These are phyloP conservation scores for Dendrocincla tyrannina DNA, from an alignment of 2,797 vertebrate species.

Conservation along the genomic window DNA sequence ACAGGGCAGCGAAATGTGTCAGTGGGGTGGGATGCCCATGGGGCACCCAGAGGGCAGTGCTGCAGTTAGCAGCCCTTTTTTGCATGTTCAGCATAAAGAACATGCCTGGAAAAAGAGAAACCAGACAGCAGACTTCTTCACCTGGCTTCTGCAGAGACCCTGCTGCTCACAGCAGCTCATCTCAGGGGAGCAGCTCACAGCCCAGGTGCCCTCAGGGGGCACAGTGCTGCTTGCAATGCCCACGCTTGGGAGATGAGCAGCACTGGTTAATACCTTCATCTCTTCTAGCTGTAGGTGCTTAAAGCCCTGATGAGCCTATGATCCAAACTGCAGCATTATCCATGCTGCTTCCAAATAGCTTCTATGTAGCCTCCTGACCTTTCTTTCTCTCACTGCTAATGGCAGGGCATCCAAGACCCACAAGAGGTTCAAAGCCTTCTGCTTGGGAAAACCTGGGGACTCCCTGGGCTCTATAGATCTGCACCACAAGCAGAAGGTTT, in stretches of 20 bases:
- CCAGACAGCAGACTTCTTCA: background rate
- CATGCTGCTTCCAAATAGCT: background rate
- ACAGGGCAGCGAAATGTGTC: background rate
- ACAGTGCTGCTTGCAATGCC: accelerated
- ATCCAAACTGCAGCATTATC: background rate
- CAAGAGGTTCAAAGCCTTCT: accelerated
- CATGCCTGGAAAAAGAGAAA: background rate
- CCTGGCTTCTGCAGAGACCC: background rate
- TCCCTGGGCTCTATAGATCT: background rate
- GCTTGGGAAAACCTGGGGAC: background rate
- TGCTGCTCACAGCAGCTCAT: background rate
- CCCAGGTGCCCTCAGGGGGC: accelerated
- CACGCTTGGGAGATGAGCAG: accelerated
- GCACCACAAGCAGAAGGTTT: background rate
- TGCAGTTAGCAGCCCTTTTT: background rate
- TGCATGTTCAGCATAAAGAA: background rate
- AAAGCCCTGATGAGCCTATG: background rate
- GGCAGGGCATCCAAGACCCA: background rate
- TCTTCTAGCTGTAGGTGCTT: background rate
- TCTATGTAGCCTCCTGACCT: background rate
- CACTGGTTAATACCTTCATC: background rate
- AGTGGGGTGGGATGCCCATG: background rate
- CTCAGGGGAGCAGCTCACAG: background rate
- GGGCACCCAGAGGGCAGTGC: background rate
- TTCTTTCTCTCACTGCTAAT: background rate